Evolutionary conservation across 2,888 invertebrate species (phyloP).

Genomic region (Pimpla rufipes): DNA sequence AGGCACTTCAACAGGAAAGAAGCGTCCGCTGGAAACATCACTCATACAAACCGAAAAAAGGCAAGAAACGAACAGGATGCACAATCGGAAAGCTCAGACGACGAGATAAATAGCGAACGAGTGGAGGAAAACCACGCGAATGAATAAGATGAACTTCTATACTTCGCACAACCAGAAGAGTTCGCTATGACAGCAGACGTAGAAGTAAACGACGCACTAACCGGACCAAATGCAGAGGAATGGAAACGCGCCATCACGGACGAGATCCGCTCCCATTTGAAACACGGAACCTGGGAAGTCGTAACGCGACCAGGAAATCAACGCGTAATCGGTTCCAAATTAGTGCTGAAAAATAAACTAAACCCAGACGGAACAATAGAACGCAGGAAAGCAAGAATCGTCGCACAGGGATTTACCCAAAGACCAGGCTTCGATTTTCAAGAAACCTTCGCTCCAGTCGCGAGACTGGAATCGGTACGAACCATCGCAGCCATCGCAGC

Average conservation of each 20-base stretch:
- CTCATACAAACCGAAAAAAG: neutral
- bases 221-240: neutral
- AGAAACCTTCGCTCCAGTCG: conserved; percentile 52
- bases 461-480: conserved; percentile 24
- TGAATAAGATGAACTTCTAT: neutral
- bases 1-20: neutral
- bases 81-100: neutral
- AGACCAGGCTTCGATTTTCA: conserved; percentile 29
- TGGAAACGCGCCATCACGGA: neutral
- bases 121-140: neutral
- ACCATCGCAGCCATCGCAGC: neutral
- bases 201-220: neutral
- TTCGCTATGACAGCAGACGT: neutral
- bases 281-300: conserved; percentile 6
- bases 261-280: neutral
- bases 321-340: neutral
- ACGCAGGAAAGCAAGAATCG: conserved; percentile 14
- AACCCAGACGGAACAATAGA: conserved; percentile 4
- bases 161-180: neutral
- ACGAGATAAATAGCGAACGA: neutral
- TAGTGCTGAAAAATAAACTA: conserved; percentile 19
- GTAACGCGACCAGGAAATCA: neutral
- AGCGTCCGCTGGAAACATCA: conserved; percentile 1
- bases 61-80: neutral
- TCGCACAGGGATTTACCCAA: conserved; percentile 31